Conservation (phyloP, 2,888 invertebrate species). For the Harpalus rubripes region DNA sequence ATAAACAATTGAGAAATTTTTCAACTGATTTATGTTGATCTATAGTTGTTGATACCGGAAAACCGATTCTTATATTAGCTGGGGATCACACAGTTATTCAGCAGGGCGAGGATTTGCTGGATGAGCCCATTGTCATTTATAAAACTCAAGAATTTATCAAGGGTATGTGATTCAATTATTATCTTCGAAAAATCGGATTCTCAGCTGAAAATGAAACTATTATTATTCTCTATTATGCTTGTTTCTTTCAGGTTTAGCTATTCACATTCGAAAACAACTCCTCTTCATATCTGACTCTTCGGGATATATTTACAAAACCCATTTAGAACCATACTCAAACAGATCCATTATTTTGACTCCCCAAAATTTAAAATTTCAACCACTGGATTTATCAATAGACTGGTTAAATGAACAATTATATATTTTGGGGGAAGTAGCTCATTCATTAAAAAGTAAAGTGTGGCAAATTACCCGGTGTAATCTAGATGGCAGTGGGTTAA, state of each 20-base stretch:
- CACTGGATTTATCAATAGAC: slow-evolving; percentile 88
- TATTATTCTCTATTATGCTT: background rate
- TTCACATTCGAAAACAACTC: slow-evolving; percentile 86
- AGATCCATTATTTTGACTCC: slow-evolving; percentile 78
- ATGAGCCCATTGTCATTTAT: slow-evolving; percentile 84
- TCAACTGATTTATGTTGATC: too few relatives aligned
- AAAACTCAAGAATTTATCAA: slow-evolving; percentile 79
- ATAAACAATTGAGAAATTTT: background rate
- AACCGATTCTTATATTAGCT: slow-evolving; percentile 85
- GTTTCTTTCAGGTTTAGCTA: slow-evolving; percentile 83
- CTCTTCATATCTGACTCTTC: slow-evolving; percentile 88
- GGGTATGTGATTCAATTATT: slow-evolving; percentile 72
- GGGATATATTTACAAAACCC: slow-evolving; percentile 81
- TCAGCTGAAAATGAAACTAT: too few relatives aligned
- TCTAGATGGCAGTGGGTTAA: slow-evolving; percentile 85
- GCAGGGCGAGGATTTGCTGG: slow-evolving; percentile 83
- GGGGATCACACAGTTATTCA: slow-evolving; percentile 84
- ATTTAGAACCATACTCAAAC: slow-evolving; percentile 78
- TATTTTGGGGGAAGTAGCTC: slow-evolving; percentile 86
- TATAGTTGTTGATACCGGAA: slow-evolving; percentile 83
- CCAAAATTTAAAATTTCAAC: slow-evolving; percentile 81
- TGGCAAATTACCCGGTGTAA: slow-evolving; percentile 90
- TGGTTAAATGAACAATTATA: slow-evolving; percentile 94
- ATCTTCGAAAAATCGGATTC: too few relatives aligned
- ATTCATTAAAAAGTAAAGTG: slow-evolving; percentile 76